Percentiles rank a stretch among this genome's conserved stretches.
Evolutionary conservation across 2,888 invertebrate genomes (phyloP).

Genomic region (Polydrusus tereticollis): DNA sequence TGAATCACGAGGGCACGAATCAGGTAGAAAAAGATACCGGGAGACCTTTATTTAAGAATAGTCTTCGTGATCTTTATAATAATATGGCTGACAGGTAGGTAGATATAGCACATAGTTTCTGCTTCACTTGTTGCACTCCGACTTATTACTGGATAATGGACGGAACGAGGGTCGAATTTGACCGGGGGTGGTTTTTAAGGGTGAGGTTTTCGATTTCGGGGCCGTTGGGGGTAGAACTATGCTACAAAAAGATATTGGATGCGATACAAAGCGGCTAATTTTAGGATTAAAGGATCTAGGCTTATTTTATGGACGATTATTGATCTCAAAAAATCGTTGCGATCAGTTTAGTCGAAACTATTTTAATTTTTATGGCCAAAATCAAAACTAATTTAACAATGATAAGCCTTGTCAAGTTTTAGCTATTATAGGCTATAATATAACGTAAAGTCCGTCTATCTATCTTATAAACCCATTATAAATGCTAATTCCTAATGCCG

Average conservation of each 20-base stretch:
- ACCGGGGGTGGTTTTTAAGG: conserved; percentile 53
- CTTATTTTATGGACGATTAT: no score
- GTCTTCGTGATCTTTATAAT: conserved; percentile 58
- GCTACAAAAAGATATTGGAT: conserved; percentile 37
- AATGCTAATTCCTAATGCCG: no score
- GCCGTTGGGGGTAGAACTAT: conserved; percentile 55
- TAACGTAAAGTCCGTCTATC: no score
- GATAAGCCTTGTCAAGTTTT: no score
- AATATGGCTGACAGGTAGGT: conserved; percentile 64
- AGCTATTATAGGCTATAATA: no score
- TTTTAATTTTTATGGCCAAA: no score
- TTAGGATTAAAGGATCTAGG: neutral
- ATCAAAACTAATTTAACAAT: no score
- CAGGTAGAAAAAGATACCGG: conserved; percentile 56
- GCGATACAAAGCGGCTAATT: conserved; percentile 16
- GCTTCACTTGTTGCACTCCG: conserved; percentile 64
- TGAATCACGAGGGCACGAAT: conserved; percentile 25
- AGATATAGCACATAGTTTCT: conserved; percentile 60
- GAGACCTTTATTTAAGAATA: conserved; percentile 62
- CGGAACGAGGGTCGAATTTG: conserved; percentile 55
- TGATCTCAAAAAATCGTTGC: no score
- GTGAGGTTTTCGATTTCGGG: conserved; percentile 58
- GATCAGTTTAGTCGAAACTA: no score
- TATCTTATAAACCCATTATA: no score
- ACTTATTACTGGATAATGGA: conserved; percentile 65